Conservation (phyloP, 1,140 invertebrate species). For the Pseudomyrmex sp. region DNA sequence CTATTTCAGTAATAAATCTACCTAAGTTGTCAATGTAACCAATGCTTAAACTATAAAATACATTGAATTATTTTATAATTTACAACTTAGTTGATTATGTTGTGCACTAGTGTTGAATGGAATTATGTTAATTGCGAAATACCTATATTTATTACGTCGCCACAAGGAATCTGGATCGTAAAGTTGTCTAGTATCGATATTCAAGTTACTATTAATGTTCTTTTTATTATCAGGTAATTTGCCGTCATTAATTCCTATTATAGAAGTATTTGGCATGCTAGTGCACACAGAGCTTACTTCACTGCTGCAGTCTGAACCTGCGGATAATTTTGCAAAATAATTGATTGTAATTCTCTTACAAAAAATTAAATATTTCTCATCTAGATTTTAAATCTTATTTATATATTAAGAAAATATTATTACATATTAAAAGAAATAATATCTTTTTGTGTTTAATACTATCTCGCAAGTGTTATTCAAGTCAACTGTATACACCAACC, state of each 20-base stretch:
- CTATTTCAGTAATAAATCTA: constrained; percentile 95
- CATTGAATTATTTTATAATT: neutral
- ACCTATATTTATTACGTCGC: constrained; percentile 89
- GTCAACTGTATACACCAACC: constrained; percentile 74
- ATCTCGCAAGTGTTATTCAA: neutral
- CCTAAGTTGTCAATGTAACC: constrained; percentile 94
- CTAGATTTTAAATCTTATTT: neutral
- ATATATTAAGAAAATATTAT: constrained; percentile 2
- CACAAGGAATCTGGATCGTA: constrained; percentile 94
- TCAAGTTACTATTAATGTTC: constrained; percentile 88
- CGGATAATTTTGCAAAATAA: neutral
- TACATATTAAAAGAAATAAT: neutral
- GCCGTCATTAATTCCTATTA: constrained; percentile 87
- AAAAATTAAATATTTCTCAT: constrained; percentile 25
- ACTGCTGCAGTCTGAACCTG: constrained; percentile 90
- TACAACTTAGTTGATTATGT: neutral
- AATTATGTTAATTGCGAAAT: constrained; percentile 7
- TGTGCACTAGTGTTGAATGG: neutral
- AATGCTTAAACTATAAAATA: constrained; percentile 89
- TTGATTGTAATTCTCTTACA: no score
- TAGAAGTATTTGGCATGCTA: constrained; percentile 87
- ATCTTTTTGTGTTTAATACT: neutral
- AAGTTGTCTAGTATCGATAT: constrained; percentile 92
- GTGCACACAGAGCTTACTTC: constrained; percentile 88
- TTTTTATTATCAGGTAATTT: constrained; percentile 75